Base-by-base conservation (phyloP, 2,888 invertebrate genomes). In the Deladenus siricidicola region DNA sequence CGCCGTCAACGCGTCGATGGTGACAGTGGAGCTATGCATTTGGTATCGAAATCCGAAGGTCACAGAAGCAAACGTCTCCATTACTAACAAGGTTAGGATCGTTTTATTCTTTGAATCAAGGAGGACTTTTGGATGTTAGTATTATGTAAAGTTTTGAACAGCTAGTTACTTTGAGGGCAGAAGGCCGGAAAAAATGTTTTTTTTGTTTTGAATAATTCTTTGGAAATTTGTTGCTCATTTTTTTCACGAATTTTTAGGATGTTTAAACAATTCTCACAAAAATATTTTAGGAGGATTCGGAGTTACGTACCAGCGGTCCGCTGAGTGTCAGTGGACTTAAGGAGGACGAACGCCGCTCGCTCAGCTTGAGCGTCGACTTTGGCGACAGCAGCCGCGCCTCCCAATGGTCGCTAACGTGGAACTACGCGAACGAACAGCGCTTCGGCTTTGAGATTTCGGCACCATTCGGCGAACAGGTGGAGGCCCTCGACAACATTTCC, bases 331-430 rank as follows among this genome's bases (percentile, higher is more conserved):
- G 23, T 29, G 57, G 51, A 14, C 60, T 65, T 17, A 63, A 67
- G 23, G 56, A 45, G n/a, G 28, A 55, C 26, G 67, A 67, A 43
- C 47, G 51, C 8, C 60, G 55, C 19, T 42, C 42, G 17, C 43
- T 58, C 23, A 56, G 53, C 29, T 52, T 71, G 29, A 72, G 69
- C 21, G 60, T 72, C 29, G 72, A 69, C 47, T 69, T 69, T 49
- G 72, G 58, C 45, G 69, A 69, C 43, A 21, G 39, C 4, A 44
- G 57, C 8, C 49, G 54, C 28, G 39, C 48, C 4, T 63, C 70
- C 10, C 58, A 53, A 3, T 68, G 68, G 68, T 49, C 29, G 17
- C 58, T 70, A 19, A 39, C 42, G 19, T 70, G 50, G 44, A 48
- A 69, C 24, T 66, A 42, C 19, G 26, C 48, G 34, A 26, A 30